Base-by-base conservation (phyloP, 2,113 vertebrate genomes). In the Notothenia rossii region DNA sequence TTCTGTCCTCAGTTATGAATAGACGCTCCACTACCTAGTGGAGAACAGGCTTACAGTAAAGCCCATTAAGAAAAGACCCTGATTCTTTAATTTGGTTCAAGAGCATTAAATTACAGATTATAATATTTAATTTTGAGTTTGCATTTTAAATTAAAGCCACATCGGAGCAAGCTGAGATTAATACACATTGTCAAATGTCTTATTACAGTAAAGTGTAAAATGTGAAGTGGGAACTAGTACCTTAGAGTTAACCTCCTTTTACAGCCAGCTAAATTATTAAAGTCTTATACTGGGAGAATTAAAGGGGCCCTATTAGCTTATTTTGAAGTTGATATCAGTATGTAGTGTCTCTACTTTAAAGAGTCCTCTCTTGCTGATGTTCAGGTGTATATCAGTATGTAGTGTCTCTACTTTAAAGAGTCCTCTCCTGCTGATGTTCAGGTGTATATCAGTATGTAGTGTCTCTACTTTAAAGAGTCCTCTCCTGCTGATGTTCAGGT, bases 1-100 rank as follows among this genome's bases (percentile, higher is more conserved):
- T 70, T 62, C 64, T 55, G 4, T 49, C 54, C 55, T 74, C 17
- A 65, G 60, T 69, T 74, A 62, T 70, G 60, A 72, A 40, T 49
- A 69, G 48, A 67, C 70, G 53, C 36, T 59, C 17, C 40, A 48
- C 11, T 60, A 75, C 63, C 59, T 70, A 13, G 29, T 76, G 66
- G 18, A 60, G 46, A 68, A 68, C 45, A 74, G n/a, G 50, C 71
- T 79, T 61, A 60, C 14, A 45, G 46, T 48, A 17, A 56, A 71
- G 59, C n/a, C n/a, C 11, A 53, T 55, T 63, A 53, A 51, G 43
- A 62, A 55, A 69, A 62, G 51, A 43, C 46, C 15, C 20, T 46
- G n/a, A 36, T 56, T 50, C 45, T 22, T 54, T 50, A 8, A 82
- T 63, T 22, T 64, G 29, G 36, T 54, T 45, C 7, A n/a, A n/a